A percentile compares a stretch with the other conserved stretches of the same genome.
Evolutionary conservation across 2,888 invertebrate genomes (phyloP).

Genomic region (Drosophila anomalipes): DNA sequence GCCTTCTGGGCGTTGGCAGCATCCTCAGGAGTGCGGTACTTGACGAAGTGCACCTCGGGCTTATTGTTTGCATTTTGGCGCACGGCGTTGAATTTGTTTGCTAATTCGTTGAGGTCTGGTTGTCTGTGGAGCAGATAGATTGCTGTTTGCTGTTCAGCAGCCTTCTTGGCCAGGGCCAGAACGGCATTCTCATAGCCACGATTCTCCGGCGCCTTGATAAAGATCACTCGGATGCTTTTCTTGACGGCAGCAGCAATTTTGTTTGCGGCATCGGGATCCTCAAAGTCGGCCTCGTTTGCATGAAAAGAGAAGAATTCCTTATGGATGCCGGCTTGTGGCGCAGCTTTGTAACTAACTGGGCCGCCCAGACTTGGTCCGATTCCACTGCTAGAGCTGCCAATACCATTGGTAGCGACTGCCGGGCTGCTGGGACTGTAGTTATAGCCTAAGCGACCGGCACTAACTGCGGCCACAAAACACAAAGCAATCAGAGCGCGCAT

Average conservation of each 20-base stretch:
- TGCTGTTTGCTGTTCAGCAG: slow-evolving; percentile 77
- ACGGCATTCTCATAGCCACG: slow-evolving; percentile 77
- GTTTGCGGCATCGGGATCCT: slow-evolving; percentile 60
- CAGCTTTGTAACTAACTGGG: slow-evolving; percentile 54
- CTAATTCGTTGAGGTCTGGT: slow-evolving; percentile 70
- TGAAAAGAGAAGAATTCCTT: slow-evolving; percentile 77
- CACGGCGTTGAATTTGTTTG: slow-evolving; percentile 73
- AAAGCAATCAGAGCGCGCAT: slow-evolving; percentile 71
- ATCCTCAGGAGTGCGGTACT: slow-evolving; percentile 79
- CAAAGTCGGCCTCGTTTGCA: slow-evolving; percentile 77
- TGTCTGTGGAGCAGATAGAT: slow-evolving; percentile 81
- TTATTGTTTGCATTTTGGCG: slow-evolving; percentile 66
- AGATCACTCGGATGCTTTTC: slow-evolving; percentile 77
- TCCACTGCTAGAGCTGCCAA: slow-evolving; percentile 12
- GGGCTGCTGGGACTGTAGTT: slow-evolving; percentile 58
- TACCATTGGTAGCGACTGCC: slow-evolving; percentile 18
- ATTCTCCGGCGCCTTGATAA: slow-evolving; percentile 80
- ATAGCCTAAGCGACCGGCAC: slow-evolving; percentile 67
- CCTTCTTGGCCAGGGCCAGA: slow-evolving; percentile 77
- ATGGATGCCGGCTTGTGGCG: slow-evolving; percentile 62
- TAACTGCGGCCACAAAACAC: slow-evolving; percentile 60
- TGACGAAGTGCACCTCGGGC: slow-evolving; percentile 80
- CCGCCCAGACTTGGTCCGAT: slow-evolving; percentile 41
- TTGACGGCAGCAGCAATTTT: slow-evolving; percentile 66
- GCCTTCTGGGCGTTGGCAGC: slow-evolving; percentile 75